Conservation (phyloP, 2,888 invertebrate genomes). For the Patella caerulea region DNA sequence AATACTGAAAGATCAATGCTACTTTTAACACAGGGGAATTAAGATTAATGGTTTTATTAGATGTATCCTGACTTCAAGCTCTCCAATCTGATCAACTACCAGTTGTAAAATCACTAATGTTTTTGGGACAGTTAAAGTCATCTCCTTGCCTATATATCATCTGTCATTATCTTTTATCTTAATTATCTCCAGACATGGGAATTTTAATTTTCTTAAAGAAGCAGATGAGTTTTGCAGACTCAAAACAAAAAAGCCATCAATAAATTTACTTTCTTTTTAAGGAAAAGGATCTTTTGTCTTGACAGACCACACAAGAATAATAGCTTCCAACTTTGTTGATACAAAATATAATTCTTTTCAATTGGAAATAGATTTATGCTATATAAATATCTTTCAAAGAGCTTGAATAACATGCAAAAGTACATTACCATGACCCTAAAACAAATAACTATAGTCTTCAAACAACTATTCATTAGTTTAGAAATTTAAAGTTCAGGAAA, state of each 20-base stretch:
- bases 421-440: too few relatives aligned
- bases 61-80: neutral
- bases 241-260: neutral
- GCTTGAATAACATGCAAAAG: too few relatives aligned
- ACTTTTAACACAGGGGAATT: neutral
- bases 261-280: constrained; percentile 4
- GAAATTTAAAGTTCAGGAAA: too few relatives aligned
- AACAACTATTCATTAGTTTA: too few relatives aligned
- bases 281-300: neutral
- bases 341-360: too few relatives aligned
- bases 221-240: constrained; percentile 8
- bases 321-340: too few relatives aligned
- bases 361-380: too few relatives aligned
- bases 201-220: constrained; percentile 6
- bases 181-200: constrained; percentile 10
- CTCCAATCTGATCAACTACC: constrained; percentile 10
- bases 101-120: constrained; percentile 11
- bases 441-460: too few relatives aligned
- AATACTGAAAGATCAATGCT: neutral
- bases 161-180: constrained; percentile 8
- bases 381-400: too few relatives aligned
- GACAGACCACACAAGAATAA: constrained; percentile 6
- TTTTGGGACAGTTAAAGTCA: constrained; percentile 11
- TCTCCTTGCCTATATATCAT: constrained; percentile 4
- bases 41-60: constrained; percentile 8